Evolutionary conservation across 2,113 vertebrate species (phyloP).

Genomic region (Talpa occidentalis): DNA sequence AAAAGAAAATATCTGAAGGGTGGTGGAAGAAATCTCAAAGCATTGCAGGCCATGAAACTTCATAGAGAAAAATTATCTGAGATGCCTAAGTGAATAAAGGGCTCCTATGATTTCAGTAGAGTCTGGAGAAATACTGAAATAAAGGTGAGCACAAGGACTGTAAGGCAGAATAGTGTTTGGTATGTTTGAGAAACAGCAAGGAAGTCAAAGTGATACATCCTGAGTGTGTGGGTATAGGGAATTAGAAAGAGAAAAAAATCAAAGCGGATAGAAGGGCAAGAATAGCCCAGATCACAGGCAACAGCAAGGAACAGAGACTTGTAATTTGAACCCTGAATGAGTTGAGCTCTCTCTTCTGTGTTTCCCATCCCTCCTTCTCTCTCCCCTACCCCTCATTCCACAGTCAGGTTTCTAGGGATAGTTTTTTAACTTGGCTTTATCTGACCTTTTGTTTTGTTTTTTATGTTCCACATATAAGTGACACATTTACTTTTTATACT

Average conservation of each 20-base stretch:
- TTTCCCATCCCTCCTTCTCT: too few relatives aligned
- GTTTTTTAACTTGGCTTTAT: too few relatives aligned
- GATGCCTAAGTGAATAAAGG: neutral
- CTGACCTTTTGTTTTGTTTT: too few relatives aligned
- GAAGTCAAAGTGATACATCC: neutral
- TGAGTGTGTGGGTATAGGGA: neutral
- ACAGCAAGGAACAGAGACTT: neutral
- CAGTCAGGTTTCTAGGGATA: too few relatives aligned
- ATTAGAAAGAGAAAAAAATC: neutral
- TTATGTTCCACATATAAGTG: too few relatives aligned
- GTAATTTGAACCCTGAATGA: neutral
- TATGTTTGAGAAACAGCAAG: neutral
- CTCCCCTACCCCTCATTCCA: too few relatives aligned
- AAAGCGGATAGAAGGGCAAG: neutral
- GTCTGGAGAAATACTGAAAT: neutral
- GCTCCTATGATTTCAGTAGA: neutral
- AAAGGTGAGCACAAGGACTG: neutral
- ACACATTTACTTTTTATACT: conserved; percentile 61
- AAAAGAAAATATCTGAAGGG: neutral
- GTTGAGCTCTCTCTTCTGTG: too few relatives aligned
- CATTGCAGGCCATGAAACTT: neutral
- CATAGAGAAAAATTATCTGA: neutral
- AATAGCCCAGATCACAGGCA: neutral
- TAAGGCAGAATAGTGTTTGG: neutral
- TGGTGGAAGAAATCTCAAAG: neutral